These are phyloP conservation scores for Colostygia pectinataria DNA, from an alignment of 2,888 invertebrate species.

Conservation along the genomic window DNA sequence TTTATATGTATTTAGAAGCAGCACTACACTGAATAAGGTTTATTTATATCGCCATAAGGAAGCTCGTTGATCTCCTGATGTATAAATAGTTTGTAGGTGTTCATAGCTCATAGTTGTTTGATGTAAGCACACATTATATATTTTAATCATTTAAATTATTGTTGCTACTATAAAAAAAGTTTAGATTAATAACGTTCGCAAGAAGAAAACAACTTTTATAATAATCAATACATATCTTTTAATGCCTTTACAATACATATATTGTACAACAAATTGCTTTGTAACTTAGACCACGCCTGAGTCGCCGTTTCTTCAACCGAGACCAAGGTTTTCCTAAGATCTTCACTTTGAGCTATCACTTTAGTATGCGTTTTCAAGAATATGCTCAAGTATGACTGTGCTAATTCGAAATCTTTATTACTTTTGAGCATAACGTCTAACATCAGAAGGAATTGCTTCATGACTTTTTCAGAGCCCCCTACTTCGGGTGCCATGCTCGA, in stretches of 20 bases:
- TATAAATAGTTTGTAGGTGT: no score
- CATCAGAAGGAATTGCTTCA: constrained; percentile 91
- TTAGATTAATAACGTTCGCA: no score
- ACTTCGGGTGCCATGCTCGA: constrained; percentile 89
- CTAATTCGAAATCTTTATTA: constrained; percentile 93
- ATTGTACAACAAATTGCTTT: constrained; percentile 88
- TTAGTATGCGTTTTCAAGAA: constrained; percentile 92
- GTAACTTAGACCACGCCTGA: constrained; percentile 86
- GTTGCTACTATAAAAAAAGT: no score
- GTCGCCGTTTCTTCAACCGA: constrained; percentile 83
- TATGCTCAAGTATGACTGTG: constrained; percentile 93
- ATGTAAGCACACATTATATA: no score
- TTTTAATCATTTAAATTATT: no score
- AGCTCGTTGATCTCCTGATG: no score
- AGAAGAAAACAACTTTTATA: constrained; percentile 26
- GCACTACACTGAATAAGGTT: no score
- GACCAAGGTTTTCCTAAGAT: constrained; percentile 79
- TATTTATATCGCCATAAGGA: no score
- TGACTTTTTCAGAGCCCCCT: constrained; percentile 87
- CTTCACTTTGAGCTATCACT: constrained; percentile 79
- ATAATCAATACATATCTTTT: constrained; percentile 80
- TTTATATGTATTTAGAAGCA: no score
- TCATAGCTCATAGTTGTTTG: no score
- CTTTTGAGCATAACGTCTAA: constrained; percentile 87
- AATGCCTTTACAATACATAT: constrained; percentile 89